Evolutionary conservation across 1,140 invertebrate species (phyloP).

Genomic region (Eupristina koningsbergeri): DNA sequence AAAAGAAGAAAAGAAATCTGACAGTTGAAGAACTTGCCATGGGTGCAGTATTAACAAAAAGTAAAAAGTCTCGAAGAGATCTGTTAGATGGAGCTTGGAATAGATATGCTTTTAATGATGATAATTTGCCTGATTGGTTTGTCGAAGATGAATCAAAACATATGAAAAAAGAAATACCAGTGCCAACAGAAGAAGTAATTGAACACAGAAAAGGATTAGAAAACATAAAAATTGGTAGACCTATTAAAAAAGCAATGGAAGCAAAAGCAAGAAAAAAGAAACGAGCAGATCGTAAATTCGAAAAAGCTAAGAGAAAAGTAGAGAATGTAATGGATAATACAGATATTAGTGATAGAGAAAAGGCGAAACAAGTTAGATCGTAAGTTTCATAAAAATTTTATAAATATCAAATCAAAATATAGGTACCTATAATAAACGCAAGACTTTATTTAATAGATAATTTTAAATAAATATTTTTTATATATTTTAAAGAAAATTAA

Average conservation of each 20-base stretch:
- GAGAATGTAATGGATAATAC: slow-evolving; percentile 92
- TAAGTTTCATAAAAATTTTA: slow-evolving; percentile 72
- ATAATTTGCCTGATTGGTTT: slow-evolving; percentile 97
- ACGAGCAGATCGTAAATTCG: slow-evolving; percentile 86
- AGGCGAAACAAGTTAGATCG: slow-evolving; percentile 91
- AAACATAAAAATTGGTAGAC: slow-evolving; percentile 93
- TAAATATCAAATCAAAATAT: background rate
- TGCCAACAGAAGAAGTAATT: slow-evolving; percentile 83
- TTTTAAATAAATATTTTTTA: slow-evolving; percentile 34
- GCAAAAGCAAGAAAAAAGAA: slow-evolving; percentile 98
- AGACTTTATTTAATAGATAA: too few species aligned
- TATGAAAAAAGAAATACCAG: slow-evolving; percentile 84
- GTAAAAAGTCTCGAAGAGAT: slow-evolving; percentile 89
- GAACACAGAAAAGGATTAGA: slow-evolving; percentile 85
- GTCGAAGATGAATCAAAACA: slow-evolving; percentile 93
- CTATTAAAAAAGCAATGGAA: slow-evolving; percentile 98
- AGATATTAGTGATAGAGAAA: slow-evolving; percentile 93
- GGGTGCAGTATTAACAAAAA: slow-evolving; percentile 87
- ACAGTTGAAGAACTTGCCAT: slow-evolving; percentile 90
- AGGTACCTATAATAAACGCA: too few species aligned
- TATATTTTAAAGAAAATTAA: background rate
- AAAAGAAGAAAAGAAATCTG: slow-evolving; percentile 81
- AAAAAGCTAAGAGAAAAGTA: slow-evolving; percentile 96
- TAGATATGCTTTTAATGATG: slow-evolving; percentile 90
- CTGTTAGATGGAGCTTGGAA: slow-evolving; percentile 93